These are phyloP conservation scores for Ginglymostoma cirratum DNA, from an alignment of 2,113 vertebrate genomes.

Conservation along the genomic window DNA sequence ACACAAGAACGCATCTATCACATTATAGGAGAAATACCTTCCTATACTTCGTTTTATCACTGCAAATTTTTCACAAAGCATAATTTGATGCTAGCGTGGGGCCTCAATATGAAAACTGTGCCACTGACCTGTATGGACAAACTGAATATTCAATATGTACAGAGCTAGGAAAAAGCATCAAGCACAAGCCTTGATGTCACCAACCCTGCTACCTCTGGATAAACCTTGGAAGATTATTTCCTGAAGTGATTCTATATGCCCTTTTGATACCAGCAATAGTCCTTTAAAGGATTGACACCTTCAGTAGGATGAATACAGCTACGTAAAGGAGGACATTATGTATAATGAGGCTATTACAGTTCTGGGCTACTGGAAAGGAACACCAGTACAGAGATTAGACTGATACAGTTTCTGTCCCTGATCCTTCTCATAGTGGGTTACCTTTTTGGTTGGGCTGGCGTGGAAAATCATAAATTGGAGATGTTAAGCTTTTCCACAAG, in stretches of 20 bases:
- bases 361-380: neutral
- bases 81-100: neutral
- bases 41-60: neutral
- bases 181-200: neutral
- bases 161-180: neutral
- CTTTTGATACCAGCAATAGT: neutral
- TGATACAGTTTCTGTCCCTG: neutral
- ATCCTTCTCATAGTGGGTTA: neutral
- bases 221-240: neutral
- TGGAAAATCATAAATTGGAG: neutral
- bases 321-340: neutral
- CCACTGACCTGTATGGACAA: neutral
- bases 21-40: no score
- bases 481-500: neutral
- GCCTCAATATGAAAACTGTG: neutral
- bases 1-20: no score
- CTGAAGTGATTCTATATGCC: neutral
- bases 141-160: neutral
- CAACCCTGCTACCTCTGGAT: neutral
- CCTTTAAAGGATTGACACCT: no score
- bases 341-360: neutral
- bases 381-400: neutral
- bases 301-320: neutral
- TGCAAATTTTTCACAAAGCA: neutral
- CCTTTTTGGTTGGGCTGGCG: neutral